These are phyloP conservation scores for Podabrus alpinus DNA, from an alignment of 2,888 invertebrate genomes.

Conservation along the genomic window DNA sequence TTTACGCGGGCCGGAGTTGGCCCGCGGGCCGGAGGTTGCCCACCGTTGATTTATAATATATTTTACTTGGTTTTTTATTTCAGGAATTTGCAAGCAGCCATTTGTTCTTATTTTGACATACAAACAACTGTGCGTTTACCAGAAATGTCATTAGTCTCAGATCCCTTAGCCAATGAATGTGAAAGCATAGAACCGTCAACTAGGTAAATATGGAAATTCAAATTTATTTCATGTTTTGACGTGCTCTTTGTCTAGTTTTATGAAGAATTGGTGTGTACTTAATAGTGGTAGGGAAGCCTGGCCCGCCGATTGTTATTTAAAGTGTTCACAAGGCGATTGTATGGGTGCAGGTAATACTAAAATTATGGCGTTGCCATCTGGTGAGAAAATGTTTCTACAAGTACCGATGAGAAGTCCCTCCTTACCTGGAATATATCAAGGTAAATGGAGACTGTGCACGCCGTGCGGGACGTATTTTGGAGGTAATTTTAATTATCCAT, in stretches of 20 bases:
- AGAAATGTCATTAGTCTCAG: constrained; percentile 74
- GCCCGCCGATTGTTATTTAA: constrained; percentile 83
- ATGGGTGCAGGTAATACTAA: constrained; percentile 65
- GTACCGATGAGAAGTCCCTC: constrained; percentile 82
- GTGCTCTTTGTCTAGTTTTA: constrained; percentile 61
- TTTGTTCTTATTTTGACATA: constrained; percentile 93
- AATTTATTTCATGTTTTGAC: neutral
- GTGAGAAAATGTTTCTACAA: constrained; percentile 75
- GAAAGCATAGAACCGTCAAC: constrained; percentile 73
- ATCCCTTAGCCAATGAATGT: constrained; percentile 78
- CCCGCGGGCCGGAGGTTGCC: no score
- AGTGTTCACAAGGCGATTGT: constrained; percentile 71
- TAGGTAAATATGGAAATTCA: constrained; percentile 49
- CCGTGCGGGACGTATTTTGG: constrained; percentile 90
- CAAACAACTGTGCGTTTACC: constrained; percentile 75
- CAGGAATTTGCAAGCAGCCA: constrained; percentile 96
- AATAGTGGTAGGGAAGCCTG: constrained; percentile 87
- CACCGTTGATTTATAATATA: no score
- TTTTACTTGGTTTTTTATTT: constrained; percentile 36
- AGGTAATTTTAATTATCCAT: constrained; percentile 61
- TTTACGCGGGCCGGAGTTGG: no score
- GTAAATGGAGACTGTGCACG: constrained; percentile 89
- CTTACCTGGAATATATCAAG: constrained; percentile 75
- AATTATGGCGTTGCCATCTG: constrained; percentile 75
- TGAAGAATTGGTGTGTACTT: constrained; percentile 86